Conservation (phyloP, 2,888 invertebrate species). For the Cheilosia vernalis region DNA sequence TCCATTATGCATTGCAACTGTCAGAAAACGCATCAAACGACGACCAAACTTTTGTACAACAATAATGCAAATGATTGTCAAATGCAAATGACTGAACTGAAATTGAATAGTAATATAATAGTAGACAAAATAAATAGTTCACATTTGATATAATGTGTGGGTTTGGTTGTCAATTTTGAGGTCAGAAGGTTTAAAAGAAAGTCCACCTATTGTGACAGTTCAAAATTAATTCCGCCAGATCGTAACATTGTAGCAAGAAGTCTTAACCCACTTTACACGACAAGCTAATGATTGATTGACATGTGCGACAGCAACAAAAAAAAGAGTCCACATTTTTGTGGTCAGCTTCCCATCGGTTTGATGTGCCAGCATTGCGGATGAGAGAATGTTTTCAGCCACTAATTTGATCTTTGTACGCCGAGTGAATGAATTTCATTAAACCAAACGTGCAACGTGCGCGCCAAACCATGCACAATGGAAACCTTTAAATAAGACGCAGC, state of each 20-base stretch:
- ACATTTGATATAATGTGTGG: neutral
- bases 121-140: neutral
- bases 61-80: neutral
- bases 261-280: neutral
- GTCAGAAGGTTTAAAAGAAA: neutral
- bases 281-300: neutral
- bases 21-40: conserved; percentile 3
- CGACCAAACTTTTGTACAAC: neutral
- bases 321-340: neutral
- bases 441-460: conserved; percentile 42
- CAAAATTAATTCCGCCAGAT: neutral
- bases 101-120: no score
- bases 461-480: conserved; percentile 7
- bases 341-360: neutral
- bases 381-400: neutral
- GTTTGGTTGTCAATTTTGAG: neutral
- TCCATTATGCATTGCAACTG: neutral
- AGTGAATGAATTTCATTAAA: conserved; percentile 59
- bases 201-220: neutral
- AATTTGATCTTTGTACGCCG: conserved; percentile 36
- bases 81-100: neutral
- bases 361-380: neutral
- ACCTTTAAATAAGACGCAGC: conserved; percentile 21
- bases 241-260: neutral
- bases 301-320: no score